Conservation (phyloP, 2,797 vertebrate species). For the Crocidura indochinensis region DNA sequence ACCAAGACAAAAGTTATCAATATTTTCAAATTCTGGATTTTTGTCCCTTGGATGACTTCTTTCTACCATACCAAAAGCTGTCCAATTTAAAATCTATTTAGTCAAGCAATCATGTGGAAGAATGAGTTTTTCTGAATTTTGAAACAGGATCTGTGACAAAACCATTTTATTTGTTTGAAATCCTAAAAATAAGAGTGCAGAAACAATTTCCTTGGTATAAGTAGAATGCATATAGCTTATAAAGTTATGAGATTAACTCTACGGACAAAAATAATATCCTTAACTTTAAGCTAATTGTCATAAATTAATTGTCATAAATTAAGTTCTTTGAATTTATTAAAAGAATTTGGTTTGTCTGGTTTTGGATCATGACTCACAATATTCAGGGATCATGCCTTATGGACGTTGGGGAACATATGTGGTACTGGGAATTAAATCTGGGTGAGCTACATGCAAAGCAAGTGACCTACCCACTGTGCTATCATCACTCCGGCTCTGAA, state of each 20-base stretch:
- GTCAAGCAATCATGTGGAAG: slow-evolving; percentile 7
- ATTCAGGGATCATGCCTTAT: too few relatives aligned
- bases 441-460: too few relatives aligned
- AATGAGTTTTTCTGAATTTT: slow-evolving; percentile 17
- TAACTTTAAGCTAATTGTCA: background rate
- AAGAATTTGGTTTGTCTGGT: background rate
- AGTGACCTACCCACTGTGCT: too few relatives aligned
- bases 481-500: background rate
- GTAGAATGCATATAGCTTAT: background rate
- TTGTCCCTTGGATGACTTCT: background rate
- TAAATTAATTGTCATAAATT: background rate
- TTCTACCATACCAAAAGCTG: background rate
- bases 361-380: background rate
- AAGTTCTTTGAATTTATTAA: background rate
- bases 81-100: slow-evolving; percentile 44
- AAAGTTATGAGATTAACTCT: background rate
- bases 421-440: too few relatives aligned
- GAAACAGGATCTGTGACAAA: slow-evolving; percentile 35
- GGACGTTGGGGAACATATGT: too few relatives aligned
- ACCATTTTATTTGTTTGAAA: slow-evolving; percentile 6
- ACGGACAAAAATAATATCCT: background rate
- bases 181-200: background rate
- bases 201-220: background rate
- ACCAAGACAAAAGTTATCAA: slow-evolving; percentile 5
- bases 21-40: background rate